Evolutionary conservation across 2,113 vertebrate species (phyloP).

Genomic region (Bubalus kerabau): DNA sequence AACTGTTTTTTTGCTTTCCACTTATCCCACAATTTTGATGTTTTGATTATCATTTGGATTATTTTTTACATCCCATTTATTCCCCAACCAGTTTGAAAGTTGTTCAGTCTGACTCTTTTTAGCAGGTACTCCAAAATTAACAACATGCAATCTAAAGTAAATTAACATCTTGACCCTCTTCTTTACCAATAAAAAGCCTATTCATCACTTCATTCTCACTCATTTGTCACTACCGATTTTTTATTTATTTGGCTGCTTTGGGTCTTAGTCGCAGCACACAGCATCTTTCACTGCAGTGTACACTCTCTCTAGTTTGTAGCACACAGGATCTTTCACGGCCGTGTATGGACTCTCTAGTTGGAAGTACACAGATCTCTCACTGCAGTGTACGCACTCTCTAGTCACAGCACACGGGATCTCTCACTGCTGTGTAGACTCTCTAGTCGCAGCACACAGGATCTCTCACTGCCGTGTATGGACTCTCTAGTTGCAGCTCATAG

Average conservation of each 20-base stretch:
- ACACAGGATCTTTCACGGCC: too few species aligned
- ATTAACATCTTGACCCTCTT: not conserved
- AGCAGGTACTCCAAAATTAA: not conserved
- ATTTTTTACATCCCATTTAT: not conserved
- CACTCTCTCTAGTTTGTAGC: rapidly evolving
- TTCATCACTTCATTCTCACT: not conserved
- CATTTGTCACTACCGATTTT: not conserved
- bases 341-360: too few species aligned
- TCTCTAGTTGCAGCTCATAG: not conserved
- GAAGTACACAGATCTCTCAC: too few species aligned
- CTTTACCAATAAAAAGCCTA: not conserved
- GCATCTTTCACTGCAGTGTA: rapidly evolving
- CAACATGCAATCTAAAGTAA: not conserved
- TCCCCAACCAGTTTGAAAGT: not conserved
- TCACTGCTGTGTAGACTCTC: too few species aligned
- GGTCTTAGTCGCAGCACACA: not conserved
- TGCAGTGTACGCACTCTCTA: not conserved
- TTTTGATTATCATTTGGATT: not conserved
- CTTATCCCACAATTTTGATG: not conserved
- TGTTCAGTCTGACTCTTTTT: not conserved
- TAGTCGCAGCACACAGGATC: not conserved
- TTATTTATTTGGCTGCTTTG: not conserved
- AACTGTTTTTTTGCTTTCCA: not conserved
- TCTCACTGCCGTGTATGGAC: rapidly evolving
- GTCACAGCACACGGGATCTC: not conserved